These are phyloP conservation scores for Drosophila nigritarsus DNA, from an alignment of 2,888 invertebrate species.

Conservation along the genomic window DNA sequence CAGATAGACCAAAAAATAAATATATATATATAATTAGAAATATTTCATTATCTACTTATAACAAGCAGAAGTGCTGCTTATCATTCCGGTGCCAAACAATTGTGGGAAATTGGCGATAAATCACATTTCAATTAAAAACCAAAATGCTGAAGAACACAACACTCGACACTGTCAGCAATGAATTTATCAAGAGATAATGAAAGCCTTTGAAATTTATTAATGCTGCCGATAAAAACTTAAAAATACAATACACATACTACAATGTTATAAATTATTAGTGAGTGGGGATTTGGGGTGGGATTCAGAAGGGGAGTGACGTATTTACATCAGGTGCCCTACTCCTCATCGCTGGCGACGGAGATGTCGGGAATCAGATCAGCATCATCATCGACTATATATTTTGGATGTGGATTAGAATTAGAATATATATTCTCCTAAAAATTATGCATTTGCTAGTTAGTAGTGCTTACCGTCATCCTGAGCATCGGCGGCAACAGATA, in stretches of 20 bases:
- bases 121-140: constrained; percentile 36
- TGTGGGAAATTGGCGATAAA: constrained; percentile 51
- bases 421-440: neutral
- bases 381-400: constrained; percentile 19
- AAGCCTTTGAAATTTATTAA: constrained; percentile 60
- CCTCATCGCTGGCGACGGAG: constrained; percentile 62
- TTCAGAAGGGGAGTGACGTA: neutral
- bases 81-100: constrained; percentile 20
- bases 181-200: constrained; percentile 23
- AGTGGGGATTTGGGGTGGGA: constrained; percentile 4
- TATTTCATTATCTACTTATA: neutral
- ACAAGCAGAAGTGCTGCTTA: constrained; percentile 8
- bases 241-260: constrained; percentile 61
- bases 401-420: neutral
- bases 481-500: neutral
- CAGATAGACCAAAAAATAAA: neutral
- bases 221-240: constrained; percentile 55
- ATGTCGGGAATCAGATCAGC: constrained; percentile 52
- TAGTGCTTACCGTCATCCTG: constrained; percentile 10
- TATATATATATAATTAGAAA: neutral
- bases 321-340: constrained; percentile 20
- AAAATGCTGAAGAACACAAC: constrained; percentile 3
- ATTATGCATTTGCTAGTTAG: neutral
- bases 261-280: constrained; percentile 22
- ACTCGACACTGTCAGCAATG: constrained; percentile 28